Conservation (phyloP, 2,113 vertebrate genomes). For the Bos javanicus region DNA sequence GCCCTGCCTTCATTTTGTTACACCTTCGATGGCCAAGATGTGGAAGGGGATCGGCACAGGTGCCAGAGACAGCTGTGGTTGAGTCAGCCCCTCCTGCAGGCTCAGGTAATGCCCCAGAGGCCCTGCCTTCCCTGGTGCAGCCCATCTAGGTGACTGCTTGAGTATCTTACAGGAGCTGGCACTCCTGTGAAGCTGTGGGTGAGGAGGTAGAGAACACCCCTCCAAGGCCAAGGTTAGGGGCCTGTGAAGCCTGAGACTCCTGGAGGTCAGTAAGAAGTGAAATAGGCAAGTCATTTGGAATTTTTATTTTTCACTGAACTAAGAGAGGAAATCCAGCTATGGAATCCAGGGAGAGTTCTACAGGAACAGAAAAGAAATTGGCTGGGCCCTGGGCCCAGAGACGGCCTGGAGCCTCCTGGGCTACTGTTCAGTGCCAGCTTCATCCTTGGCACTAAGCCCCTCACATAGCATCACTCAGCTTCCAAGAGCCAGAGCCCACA, state of each 20-base stretch:
- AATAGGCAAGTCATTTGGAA: background rate
- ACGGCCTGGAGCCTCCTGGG: background rate
- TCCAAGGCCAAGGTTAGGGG: background rate
- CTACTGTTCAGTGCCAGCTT: conserved; percentile 47
- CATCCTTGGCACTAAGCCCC: conserved; percentile 28
- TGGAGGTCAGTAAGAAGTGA: background rate
- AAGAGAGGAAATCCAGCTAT: conserved; percentile 44
- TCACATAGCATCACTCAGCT: background rate
- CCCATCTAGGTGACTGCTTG: background rate
- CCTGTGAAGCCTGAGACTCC: background rate
- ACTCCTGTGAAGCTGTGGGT: background rate
- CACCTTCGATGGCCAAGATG: background rate
- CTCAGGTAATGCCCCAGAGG: background rate
- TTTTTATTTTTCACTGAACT: conserved; percentile 57
- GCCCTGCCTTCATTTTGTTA: background rate
- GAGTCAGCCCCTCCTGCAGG: background rate
- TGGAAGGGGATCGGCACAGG: background rate
- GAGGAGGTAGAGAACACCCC: background rate
- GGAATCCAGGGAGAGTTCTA: conserved; percentile 54
- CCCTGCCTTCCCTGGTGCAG: background rate
- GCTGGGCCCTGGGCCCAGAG: conserved; percentile 51
- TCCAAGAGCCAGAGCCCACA: background rate
- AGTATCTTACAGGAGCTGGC: background rate
- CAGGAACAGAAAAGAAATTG: conserved; percentile 51
- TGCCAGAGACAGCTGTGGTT: background rate